These are phyloP conservation scores for Papilio glaucus DNA, from an alignment of 1,140 invertebrate genomes.

Conservation along the genomic window DNA sequence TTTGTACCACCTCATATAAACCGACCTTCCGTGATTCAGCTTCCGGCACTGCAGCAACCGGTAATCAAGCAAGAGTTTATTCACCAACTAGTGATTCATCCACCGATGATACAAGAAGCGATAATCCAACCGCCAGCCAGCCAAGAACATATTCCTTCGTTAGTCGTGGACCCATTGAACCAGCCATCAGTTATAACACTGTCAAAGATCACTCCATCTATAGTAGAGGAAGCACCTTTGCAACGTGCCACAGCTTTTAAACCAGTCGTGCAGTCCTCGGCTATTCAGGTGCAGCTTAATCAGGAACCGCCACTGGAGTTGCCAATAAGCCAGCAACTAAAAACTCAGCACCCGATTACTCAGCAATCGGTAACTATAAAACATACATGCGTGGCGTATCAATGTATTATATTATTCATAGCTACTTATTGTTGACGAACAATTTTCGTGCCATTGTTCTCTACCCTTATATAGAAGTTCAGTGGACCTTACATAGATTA, in stretches of 20 bases:
- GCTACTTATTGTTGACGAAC: not conserved
- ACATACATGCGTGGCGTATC: constrained; percentile 17
- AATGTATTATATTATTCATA: constrained; percentile 16
- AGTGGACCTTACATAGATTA: no score
- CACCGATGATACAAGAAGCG: not conserved
- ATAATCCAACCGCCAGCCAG: not conserved
- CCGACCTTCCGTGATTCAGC: not conserved
- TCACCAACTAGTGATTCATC: not conserved
- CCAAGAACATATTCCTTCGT: constrained; percentile 6
- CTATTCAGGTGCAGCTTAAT: constrained; percentile 2
- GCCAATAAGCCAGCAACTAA: not conserved
- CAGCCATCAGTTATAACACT: not conserved
- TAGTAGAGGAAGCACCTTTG: constrained; percentile 4
- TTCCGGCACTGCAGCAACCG: not conserved
- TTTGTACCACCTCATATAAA: not conserved
- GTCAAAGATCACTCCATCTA: not conserved
- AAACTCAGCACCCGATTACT: not conserved
- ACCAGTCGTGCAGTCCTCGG: not conserved
- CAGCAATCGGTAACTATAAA: constrained; percentile 13
- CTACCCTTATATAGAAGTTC: not conserved
- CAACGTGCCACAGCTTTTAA: not conserved
- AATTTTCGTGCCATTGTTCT: not conserved
- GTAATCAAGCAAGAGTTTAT: constrained; percentile 1
- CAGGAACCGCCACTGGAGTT: not conserved
- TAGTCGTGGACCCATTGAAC: not conserved